Evolutionary conservation across 2,113 vertebrate genomes (phyloP).

Genomic region (Danionella cerebrum): DNA sequence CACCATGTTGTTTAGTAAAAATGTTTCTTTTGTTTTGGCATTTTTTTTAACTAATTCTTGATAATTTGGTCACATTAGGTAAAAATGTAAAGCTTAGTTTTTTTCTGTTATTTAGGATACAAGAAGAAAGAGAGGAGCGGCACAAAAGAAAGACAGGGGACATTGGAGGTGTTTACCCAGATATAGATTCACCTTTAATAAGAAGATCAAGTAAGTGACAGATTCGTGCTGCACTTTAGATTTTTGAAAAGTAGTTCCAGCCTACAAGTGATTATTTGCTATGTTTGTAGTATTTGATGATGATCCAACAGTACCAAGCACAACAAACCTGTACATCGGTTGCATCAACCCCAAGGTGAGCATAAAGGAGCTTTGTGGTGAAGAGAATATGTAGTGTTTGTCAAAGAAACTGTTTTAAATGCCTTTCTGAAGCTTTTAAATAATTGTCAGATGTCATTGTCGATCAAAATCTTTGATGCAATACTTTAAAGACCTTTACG

Average conservation of each 20-base stretch:
- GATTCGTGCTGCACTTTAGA: not conserved
- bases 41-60: too few species aligned
- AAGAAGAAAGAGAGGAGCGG: slow-evolving; percentile 72
- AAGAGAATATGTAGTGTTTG: too few species aligned
- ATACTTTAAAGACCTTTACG: too few species aligned
- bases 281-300: slow-evolving; percentile 60
- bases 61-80: too few species aligned
- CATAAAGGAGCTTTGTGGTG: too few species aligned
- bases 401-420: too few species aligned
- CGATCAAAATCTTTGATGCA: too few species aligned
- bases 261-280: not conserved
- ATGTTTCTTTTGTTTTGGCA: too few species aligned
- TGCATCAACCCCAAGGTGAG: slow-evolving; percentile 74
- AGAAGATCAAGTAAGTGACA: slow-evolving; percentile 58
- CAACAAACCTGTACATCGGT: slow-evolving; percentile 73
- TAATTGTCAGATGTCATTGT: too few species aligned
- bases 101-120: slow-evolving; percentile 61
- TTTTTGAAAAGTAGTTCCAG: not conserved
- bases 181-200: slow-evolving; percentile 54
- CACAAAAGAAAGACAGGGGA: slow-evolving; percentile 67
- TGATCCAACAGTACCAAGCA: slow-evolving; percentile 62
- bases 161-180: slow-evolving; percentile 43
- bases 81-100: too few species aligned
- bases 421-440: too few species aligned
- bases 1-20: too few species aligned